Conservation (phyloP, 2,797 vertebrate genomes). For the Pelochelys cantorii region DNA sequence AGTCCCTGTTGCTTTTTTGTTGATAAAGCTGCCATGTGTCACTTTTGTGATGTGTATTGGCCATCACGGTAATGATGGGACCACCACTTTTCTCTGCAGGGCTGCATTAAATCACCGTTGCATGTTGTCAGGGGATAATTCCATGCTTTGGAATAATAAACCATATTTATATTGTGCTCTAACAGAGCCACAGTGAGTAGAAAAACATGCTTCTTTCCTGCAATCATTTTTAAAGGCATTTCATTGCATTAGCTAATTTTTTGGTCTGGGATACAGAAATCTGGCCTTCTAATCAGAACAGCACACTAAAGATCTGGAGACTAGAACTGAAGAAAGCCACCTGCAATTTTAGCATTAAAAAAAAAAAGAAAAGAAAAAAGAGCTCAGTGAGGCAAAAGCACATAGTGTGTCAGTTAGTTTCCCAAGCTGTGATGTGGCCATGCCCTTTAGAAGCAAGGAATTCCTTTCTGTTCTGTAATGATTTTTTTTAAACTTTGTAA, state of each 20-base stretch:
- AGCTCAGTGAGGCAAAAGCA: slow-evolving; percentile 24
- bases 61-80: slow-evolving; percentile 77
- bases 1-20: slow-evolving; percentile 75
- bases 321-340: slow-evolving; percentile 62
- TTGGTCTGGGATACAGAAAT: slow-evolving; percentile 40
- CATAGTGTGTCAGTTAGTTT: neutral
- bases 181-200: slow-evolving; percentile 59
- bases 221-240: slow-evolving; percentile 52
- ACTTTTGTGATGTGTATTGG: slow-evolving; percentile 79
- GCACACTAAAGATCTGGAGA: slow-evolving; percentile 13
- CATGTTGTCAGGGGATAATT: slow-evolving; percentile 77
- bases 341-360: slow-evolving; percentile 39
- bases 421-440: slow-evolving; percentile 2
- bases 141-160: slow-evolving; percentile 75
- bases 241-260: slow-evolving; percentile 50
- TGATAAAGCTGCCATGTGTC: slow-evolving; percentile 76
- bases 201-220: slow-evolving; percentile 64
- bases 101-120: slow-evolving; percentile 76
- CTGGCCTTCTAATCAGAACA: slow-evolving; percentile 20
- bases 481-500: neutral
- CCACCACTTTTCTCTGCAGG: slow-evolving; percentile 76
- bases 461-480: slow-evolving; percentile 2
- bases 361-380: slow-evolving; percentile 1
- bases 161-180: slow-evolving; percentile 70
- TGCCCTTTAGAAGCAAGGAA: slow-evolving; percentile 30